Evolutionary conservation across 2,113 vertebrate genomes (phyloP).

Genomic region (Rana temporaria): DNA sequence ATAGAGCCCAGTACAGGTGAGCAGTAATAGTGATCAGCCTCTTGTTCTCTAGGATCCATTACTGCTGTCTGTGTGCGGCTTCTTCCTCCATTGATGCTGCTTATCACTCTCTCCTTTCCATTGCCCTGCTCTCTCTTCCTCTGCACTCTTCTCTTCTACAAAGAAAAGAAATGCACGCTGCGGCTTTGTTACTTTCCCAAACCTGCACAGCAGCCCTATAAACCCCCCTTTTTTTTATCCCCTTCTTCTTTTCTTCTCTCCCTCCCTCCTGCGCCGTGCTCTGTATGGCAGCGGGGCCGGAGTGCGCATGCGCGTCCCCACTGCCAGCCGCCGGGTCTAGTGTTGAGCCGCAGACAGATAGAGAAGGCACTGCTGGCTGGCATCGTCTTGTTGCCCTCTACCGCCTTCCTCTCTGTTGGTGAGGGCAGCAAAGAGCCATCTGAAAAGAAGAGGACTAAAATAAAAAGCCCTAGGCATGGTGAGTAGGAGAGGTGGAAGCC

Average conservation of each 20-base stretch:
- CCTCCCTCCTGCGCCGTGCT: constrained; percentile 52
- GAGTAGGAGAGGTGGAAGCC: constrained; percentile 71
- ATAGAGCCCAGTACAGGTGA: no score
- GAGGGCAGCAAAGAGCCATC: constrained; percentile 34
- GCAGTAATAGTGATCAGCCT: no score
- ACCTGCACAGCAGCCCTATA: neutral
- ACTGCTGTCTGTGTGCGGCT: neutral
- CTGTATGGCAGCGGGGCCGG: constrained; percentile 58
- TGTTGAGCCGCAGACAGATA: constrained; percentile 63
- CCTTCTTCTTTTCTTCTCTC: constrained; percentile 24
- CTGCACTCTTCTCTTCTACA: constrained; percentile 59
- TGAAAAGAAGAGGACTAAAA: constrained; percentile 43
- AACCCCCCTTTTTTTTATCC: neutral
- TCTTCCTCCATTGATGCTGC: neutral
- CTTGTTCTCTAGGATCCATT: neutral
- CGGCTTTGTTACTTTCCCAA: no score
- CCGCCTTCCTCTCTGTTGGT: constrained; percentile 22
- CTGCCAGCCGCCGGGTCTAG: constrained; percentile 75
- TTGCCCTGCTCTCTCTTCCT: neutral
- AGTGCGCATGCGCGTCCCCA: constrained; percentile 81
- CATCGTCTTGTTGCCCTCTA: constrained; percentile 7
- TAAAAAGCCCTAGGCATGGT: constrained; percentile 81
- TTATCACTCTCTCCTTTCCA: neutral
- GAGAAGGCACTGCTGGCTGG: constrained; percentile 49
- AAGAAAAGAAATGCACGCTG: no score